Evolutionary conservation across 2,113 vertebrate species (phyloP), one percentile per base, ranked within the genome.

Genomic region (Falco punctatus): DNA sequence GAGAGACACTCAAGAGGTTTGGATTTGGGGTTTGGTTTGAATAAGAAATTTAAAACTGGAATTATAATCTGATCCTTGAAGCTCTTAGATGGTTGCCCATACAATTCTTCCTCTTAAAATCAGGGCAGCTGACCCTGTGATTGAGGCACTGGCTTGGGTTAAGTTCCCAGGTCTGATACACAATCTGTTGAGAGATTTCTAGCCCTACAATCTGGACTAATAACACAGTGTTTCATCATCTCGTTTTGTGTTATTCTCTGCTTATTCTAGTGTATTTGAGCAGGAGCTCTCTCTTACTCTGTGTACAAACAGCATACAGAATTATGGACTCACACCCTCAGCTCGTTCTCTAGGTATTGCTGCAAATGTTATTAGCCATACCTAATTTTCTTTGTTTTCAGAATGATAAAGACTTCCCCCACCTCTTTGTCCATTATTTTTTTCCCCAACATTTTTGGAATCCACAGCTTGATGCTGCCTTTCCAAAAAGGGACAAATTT

Each of bases 21-120:
- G 55, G 52, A 61, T 81, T 44, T 85, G 64, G 32, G 20, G 5
- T 69, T 93, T 92, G 54, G 24, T 90, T 91, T 83, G 38, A 95
- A 35, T 67, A 74, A 78, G 52, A 97, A 94, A 94, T 70, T 24
- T 86, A 70, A 92, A 89, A 8, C 49, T 92, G 38, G 35, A 89
- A 64, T 94, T 91, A 81, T 64, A 90, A 88, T 83, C 48, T 70
- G 72, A 82, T 51, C 64, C 27, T 58, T 82, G 79, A 94, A 88
- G 78, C 55, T 95, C 75, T 83, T 83, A 46, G 54, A 86, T 84
- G 49, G 10, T 71, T 90, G 35, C 35, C 21, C 65, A 44, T 49
- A 65, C 4, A 72, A 70, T 70, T 86, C 51, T 24, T 86, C 51
- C 69, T 46, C 44, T 75, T 67, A 64, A 93, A 78, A 78, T 90